Base-by-base conservation (phyloP, 2,888 invertebrate species). In the Coecobrya sp. region DNA sequence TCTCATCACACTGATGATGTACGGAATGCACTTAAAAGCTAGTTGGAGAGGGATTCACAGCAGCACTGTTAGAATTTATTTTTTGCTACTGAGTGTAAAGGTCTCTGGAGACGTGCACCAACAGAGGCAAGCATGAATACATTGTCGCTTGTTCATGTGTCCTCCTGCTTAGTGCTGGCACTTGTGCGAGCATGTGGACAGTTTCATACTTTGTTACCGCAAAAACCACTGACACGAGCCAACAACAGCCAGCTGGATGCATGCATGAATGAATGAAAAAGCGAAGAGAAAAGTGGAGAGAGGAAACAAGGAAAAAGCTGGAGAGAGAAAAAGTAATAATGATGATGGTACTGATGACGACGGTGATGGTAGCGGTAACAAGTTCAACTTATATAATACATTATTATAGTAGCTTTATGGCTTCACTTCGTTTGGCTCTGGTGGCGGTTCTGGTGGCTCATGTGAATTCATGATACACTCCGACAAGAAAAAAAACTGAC, bases 191-290 rank as follows among this genome's bases (percentile, higher is more conserved):
- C 82, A 59, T 70, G 42, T 86, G 70, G 86, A 70, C 86, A 86
- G 86, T 86, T 55, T 86, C 65, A 30, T 55, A 55, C 16, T 65
- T 68, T 65, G 62, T 86, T 73, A 70, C 87, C 87, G 36, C 87
- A 87, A 70, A 73, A 55, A 25, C 55, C 73, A 76, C 55, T 49
- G 76, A 87, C 87, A 87, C 87, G 87, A 76, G 76, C 87, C 55
- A 76, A 22, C 19, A 45, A 36, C 55, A 59, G 68, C 42, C 19
- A 45, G 84, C 30, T 65, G 68, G 68, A n/a, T 45, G 85, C 25
- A 59, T 76, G 76, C 59, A 62, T 76, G 42, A 87, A 76, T 87
- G 76, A 76, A 42, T 76, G 25, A 45, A 19, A 70, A 30, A 59
- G 52, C 68, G n/a, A 30, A 22, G 52, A 85, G 27, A 62, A 55